Base-by-base conservation (phyloP, 2,113 vertebrate genomes). In the Megaleporinus macrocephalus region DNA sequence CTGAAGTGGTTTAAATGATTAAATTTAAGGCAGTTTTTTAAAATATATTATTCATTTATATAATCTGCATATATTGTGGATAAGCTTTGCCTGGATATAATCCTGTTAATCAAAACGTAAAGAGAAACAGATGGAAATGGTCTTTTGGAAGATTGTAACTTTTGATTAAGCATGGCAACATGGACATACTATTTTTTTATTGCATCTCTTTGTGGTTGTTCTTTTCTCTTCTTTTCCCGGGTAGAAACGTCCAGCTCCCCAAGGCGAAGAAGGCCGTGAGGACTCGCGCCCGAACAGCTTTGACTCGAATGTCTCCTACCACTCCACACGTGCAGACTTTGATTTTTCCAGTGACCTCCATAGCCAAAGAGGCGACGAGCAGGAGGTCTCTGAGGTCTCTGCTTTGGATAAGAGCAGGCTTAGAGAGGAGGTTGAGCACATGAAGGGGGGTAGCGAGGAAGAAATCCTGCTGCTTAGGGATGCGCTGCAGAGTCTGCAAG, bases 261-360 rank as follows among this genome's bases (percentile, higher is more conserved):
- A 90, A 84, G 92, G 83, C 77, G 86, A 86, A 24, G 92, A 93
- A 78, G 87, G 88, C 30, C 83, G 86, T 66, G 90, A 81, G 59
- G 91, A 89, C 59, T 94, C 93, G n/a, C 91, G 92, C 20, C 93
- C 93, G 12, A 91, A 93, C 85, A 89, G 94, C 27, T 73, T 92
- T 82, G 93, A 95, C 57, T 96, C 94, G 44, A 94, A 94, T 83
- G 84, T 92, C 73, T 94, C 94, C 68, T 95, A 89, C 76, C 94
- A 93, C 87, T 96, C 96, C 85, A 94, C 93, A 9, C 94, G 93
- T 75, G 92, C 93, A 24, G 95, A 96, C 49, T 89, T 95, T 55
- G 94, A 94, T 1, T 86, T 85, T 27, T 79, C 89, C 55, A 78
- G 62, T 80, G 79, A 22, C 10, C 3, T 27, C 26, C 77, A 80